Percentiles rank a stretch among this genome's conserved stretches.
These are phyloP conservation scores for Galleria mellonella DNA, from an alignment of 1,140 invertebrate species.

Conservation along the genomic window DNA sequence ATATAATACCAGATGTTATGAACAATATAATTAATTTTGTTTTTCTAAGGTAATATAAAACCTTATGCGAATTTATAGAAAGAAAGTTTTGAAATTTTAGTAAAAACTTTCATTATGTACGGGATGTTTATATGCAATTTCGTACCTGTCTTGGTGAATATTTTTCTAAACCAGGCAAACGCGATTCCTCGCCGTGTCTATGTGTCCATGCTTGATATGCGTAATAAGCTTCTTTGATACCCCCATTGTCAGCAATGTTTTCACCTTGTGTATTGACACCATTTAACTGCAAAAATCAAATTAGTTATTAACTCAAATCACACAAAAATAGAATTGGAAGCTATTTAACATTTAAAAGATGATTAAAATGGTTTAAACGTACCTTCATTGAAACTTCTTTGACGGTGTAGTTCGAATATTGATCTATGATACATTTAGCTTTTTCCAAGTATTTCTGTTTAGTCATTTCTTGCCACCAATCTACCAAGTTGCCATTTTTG, in stretches of 20 bases:
- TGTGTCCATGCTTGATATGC: slow-evolving; percentile 85
- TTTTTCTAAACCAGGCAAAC: slow-evolving; percentile 79
- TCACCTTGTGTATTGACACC: slow-evolving; percentile 93
- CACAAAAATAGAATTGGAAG: too few species aligned
- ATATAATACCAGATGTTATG: too few species aligned
- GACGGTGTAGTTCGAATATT: slow-evolving; percentile 89
- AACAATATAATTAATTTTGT: too few species aligned
- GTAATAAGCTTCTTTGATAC: slow-evolving; percentile 89
- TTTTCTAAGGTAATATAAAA: too few species aligned
- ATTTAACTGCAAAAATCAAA: slow-evolving; percentile 79
- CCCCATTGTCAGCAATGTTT: slow-evolving; percentile 94
- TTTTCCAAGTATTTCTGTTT: slow-evolving; percentile 84
- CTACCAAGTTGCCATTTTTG: slow-evolving; percentile 87
- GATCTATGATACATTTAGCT: slow-evolving; percentile 90
- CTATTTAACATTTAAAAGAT: too few species aligned
- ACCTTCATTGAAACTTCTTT: slow-evolving; percentile 82
- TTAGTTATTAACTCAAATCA: too few species aligned
- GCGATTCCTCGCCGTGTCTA: slow-evolving; percentile 78
- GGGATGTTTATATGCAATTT: slow-evolving; percentile 19
- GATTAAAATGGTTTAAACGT: too few species aligned
- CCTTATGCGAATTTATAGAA: too few species aligned
- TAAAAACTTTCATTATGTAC: too few species aligned
- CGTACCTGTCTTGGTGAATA: slow-evolving; percentile 80
- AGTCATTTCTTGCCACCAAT: slow-evolving; percentile 89
- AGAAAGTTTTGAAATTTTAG: too few species aligned